Percentiles rank a stretch among this genome's conserved stretches.
Evolutionary conservation across 2,797 vertebrate species (phyloP).

Genomic region (Pseudochirops cupreus): DNA sequence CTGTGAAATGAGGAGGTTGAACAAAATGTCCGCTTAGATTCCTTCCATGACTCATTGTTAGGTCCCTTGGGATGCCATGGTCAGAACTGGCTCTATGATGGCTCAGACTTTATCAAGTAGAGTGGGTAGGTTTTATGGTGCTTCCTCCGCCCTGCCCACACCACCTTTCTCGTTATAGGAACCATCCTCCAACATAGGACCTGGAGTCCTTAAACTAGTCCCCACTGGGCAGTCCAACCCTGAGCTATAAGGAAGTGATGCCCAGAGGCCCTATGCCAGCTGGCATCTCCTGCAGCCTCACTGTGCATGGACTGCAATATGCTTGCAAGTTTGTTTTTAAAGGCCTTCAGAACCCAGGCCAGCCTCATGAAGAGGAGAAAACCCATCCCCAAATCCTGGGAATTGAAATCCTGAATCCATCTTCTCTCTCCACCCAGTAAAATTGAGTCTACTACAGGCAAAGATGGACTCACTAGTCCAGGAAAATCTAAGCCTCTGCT

Average conservation of each 20-base stretch:
- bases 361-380: not conserved
- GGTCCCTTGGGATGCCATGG: not conserved
- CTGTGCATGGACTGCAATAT: not conserved
- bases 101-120: not conserved
- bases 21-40: not conserved
- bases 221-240: not conserved
- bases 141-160: not conserved
- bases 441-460: not conserved
- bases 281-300: not conserved
- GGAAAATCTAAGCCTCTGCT: not conserved
- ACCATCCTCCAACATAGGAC: not conserved
- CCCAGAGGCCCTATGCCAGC: not conserved
- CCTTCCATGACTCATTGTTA: not conserved
- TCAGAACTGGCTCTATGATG: accelerated
- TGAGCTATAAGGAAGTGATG: not conserved
- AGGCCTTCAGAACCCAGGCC: not conserved
- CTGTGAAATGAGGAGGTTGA: not conserved
- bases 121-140: not conserved
- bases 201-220: not conserved
- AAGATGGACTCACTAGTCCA: not conserved
- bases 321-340: not conserved
- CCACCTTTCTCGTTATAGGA: not conserved
- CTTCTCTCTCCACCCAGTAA: not conserved
- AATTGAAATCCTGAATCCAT: not conserved
- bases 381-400: not conserved